Conservation (phyloP, 2,888 invertebrate species). For the Drosophila robusta region DNA sequence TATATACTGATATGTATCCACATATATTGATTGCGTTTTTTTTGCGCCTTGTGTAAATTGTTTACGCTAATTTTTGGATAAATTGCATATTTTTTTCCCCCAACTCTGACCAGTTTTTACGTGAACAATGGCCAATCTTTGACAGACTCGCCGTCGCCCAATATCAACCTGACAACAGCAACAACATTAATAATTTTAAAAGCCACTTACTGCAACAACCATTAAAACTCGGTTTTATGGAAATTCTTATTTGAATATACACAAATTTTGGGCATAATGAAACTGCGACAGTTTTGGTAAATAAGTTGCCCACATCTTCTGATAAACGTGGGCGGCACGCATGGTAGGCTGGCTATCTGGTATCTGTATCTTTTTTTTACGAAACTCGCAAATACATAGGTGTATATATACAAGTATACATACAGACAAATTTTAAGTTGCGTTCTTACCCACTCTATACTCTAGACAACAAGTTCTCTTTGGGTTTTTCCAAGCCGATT, state of each 20-base stretch:
- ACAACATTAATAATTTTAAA: slow-evolving; percentile 20
- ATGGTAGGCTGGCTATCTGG: slow-evolving; percentile 42
- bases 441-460: slow-evolving; percentile 39
- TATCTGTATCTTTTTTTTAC: slow-evolving; percentile 25
- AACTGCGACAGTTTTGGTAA: slow-evolving; percentile 55
- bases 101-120: slow-evolving; percentile 12
- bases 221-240: slow-evolving; percentile 35
- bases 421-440: slow-evolving; percentile 3
- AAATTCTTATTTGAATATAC: slow-evolving; percentile 31
- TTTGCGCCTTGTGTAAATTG: slow-evolving; percentile 19
- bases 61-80: slow-evolving; percentile 30
- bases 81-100: slow-evolving; percentile 23
- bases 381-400: background rate
- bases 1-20: slow-evolving; percentile 2
- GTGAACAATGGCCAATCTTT: slow-evolving; percentile 21
- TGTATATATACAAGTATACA: slow-evolving; percentile 1
- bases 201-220: slow-evolving; percentile 18
- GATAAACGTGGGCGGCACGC: slow-evolving; percentile 42
- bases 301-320: slow-evolving; percentile 49
- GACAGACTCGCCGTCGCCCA: slow-evolving; percentile 70
- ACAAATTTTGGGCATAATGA: slow-evolving; percentile 50
- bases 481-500: slow-evolving; percentile 48
- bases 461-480: slow-evolving; percentile 49
- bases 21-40: slow-evolving; percentile 31
- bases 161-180: slow-evolving; percentile 38